These are phyloP conservation scores for Trachymyrmex septentrionalis DNA, from an alignment of 1,140 invertebrate species.

Conservation along the genomic window DNA sequence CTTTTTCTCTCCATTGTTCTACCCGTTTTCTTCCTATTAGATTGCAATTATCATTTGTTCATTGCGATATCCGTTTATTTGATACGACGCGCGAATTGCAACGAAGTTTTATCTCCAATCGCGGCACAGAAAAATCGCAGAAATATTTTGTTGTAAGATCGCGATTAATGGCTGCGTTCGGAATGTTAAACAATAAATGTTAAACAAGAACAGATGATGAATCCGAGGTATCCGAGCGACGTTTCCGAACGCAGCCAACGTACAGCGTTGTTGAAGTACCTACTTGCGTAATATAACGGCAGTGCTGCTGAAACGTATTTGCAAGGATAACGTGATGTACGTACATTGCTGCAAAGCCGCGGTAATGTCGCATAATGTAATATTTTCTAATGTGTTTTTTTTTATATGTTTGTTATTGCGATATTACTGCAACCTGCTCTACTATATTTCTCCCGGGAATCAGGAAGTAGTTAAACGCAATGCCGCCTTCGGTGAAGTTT, in stretches of 20 bases:
- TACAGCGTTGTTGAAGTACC: not conserved
- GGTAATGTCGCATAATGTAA: constrained; percentile 1
- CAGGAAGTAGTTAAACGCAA: not conserved
- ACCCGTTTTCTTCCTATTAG: not conserved
- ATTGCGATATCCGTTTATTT: not conserved
- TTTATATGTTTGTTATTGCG: too few species aligned
- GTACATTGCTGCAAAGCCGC: not conserved
- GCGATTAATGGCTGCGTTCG: not conserved
- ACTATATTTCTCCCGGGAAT: not conserved
- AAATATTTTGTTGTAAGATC: not conserved
- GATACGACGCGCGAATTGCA: not conserved
- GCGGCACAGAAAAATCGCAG: not conserved
- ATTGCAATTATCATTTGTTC: not conserved
- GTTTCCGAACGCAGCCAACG: too few species aligned
- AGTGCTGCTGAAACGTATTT: not conserved
- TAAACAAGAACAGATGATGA: too few species aligned
- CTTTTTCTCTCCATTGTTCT: constrained; percentile 1
- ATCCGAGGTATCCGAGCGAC: too few species aligned
- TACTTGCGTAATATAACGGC: not conserved
- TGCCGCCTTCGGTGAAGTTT: not conserved
- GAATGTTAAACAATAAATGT: too few species aligned
- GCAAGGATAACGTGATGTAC: not conserved
- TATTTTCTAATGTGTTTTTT: not conserved
- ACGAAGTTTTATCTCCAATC: not conserved
- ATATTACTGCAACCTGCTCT: constrained; percentile 13